Evolutionary conservation across 2,113 vertebrate species (phyloP).

Genomic region (Hystrix cristata): DNA sequence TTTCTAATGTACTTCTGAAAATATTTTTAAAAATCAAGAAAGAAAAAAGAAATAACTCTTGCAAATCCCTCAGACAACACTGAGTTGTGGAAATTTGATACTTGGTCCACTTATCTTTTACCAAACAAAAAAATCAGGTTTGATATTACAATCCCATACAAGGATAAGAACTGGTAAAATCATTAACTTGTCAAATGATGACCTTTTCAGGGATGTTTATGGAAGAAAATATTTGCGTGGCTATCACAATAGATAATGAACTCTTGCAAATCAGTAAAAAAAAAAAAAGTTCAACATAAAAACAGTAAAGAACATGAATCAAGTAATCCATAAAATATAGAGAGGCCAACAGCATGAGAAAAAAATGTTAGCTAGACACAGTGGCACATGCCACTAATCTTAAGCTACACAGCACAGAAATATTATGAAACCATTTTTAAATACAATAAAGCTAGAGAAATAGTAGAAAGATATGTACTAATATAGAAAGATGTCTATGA

Average conservation of each 20-base stretch:
- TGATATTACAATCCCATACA: background rate
- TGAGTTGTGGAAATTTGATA: constrained; percentile 28
- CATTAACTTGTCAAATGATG: constrained; percentile 45
- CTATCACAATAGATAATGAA: constrained; percentile 15
- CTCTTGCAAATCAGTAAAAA: constrained; percentile 37
- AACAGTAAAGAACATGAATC: constrained; percentile 35
- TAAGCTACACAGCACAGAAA: background rate
- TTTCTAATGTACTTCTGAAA: constrained; percentile 38
- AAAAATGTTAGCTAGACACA: background rate
- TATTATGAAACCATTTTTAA: background rate
- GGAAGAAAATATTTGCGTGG: constrained; percentile 12
- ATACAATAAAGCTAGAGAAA: background rate
- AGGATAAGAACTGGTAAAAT: background rate
- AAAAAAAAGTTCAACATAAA: constrained; percentile 23
- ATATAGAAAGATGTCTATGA: background rate
- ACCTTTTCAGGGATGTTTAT: constrained; percentile 27
- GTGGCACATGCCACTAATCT: background rate
- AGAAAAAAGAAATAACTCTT: constrained; percentile 1
- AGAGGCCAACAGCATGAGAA: background rate
- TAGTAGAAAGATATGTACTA: background rate
- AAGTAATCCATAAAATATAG: background rate
- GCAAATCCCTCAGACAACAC: background rate
- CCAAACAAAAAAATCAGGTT: background rate
- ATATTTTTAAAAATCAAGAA: background rate
- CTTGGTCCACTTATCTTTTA: constrained; percentile 39